phyloP scores from a whole-genome alignment of 2,888 invertebrate genomes.

The Tiphia femorata region DNA sequence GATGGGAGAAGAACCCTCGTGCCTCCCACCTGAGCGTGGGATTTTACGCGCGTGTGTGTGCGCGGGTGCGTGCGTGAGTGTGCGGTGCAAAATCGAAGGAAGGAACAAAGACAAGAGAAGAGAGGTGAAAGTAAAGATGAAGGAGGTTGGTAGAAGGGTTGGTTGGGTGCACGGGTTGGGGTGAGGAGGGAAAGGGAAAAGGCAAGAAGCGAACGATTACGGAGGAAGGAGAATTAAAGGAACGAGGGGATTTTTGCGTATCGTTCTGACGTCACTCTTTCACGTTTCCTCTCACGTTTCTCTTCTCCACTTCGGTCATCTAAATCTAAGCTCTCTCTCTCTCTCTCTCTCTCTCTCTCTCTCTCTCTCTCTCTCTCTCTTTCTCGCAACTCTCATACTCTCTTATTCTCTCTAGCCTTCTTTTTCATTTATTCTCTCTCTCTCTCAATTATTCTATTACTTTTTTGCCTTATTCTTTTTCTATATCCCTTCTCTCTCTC shows the following conservation, averaged over 20 bases:
- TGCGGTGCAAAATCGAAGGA: slow-evolving; percentile 62
- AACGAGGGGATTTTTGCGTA: too few relatives aligned
- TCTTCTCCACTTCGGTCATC: too few relatives aligned
- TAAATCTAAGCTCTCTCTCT: too few relatives aligned
- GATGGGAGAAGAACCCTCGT: not conserved
- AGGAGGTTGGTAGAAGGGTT: not conserved
- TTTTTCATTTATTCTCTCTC: slow-evolving; percentile 4
- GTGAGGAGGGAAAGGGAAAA: too few relatives aligned
- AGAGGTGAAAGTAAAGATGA: slow-evolving; percentile 1
- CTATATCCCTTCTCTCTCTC: not conserved
- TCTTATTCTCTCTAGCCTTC: not conserved
- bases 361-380: not conserved
- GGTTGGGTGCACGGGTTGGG: too few relatives aligned
- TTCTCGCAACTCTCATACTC: slow-evolving; percentile 1
- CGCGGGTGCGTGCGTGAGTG: slow-evolving; percentile 47
- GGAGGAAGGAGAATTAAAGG: not conserved
- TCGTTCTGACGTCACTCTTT: too few relatives aligned
- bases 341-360: slow-evolving; percentile 12
- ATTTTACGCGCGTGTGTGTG: slow-evolving; percentile 38
- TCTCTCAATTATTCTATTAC: slow-evolving; percentile 20
- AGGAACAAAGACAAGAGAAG: slow-evolving; percentile 9
- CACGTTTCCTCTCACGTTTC: too few relatives aligned
- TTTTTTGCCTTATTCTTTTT: not conserved
- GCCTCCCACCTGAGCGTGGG: slow-evolving; percentile 26
- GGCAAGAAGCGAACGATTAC: not conserved